Evolutionary conservation across 2,888 invertebrate species (phyloP).

Genomic region (Drosophila tanythrix): DNA sequence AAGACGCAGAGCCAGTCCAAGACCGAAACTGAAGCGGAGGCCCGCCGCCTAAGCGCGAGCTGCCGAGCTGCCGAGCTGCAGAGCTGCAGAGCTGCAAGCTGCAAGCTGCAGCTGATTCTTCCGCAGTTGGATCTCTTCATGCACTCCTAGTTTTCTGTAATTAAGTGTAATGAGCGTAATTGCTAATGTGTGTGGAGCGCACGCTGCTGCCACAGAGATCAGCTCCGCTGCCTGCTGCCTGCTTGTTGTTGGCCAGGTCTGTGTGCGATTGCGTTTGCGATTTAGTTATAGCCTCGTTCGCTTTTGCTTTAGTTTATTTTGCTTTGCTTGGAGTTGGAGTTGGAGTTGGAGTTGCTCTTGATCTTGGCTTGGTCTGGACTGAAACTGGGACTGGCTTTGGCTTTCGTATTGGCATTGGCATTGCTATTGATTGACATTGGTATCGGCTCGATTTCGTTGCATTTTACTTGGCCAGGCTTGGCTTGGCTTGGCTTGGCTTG

Average conservation of each 20-base stretch:
- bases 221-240: slow-evolving; percentile 29
- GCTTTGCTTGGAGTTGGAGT: slow-evolving; percentile 18
- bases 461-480: slow-evolving; percentile 15
- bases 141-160: slow-evolving; percentile 82
- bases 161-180: slow-evolving; percentile 84
- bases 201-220: slow-evolving; percentile 46
- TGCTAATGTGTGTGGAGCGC: slow-evolving; percentile 79
- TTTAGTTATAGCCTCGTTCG: slow-evolving; percentile 59
- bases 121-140: slow-evolving; percentile 79
- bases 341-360: slow-evolving; percentile 39
- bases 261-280: slow-evolving; percentile 48
- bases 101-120: slow-evolving; percentile 33
- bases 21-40: slow-evolving; percentile 36
- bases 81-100: neutral
- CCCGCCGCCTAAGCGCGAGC: slow-evolving; percentile 22
- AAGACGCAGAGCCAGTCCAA: slow-evolving; percentile 3
- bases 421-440: slow-evolving; percentile 30
- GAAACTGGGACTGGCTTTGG: slow-evolving; percentile 30
- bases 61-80: neutral
- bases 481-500: neutral
- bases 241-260: slow-evolving; percentile 23
- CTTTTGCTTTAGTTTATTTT: slow-evolving; percentile 26
- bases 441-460: slow-evolving; percentile 56
- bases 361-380: slow-evolving; percentile 34
- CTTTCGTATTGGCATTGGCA: slow-evolving; percentile 9